Evolutionary conservation across 2,888 invertebrate species (phyloP).

Genomic region (Phyto melanocephala): DNA sequence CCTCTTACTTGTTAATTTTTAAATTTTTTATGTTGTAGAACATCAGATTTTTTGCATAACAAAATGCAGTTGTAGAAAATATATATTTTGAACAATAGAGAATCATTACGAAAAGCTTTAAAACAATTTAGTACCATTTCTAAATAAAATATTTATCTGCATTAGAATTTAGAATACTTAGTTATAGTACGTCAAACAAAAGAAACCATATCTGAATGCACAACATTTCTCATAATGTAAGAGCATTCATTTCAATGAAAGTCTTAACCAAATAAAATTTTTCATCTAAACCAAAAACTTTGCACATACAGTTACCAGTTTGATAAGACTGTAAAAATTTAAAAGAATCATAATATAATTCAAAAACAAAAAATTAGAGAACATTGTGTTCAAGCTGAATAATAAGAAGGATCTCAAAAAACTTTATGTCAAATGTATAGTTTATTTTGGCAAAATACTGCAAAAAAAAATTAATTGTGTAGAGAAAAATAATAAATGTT

Average conservation of each 20-base stretch:
- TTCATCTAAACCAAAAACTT: background rate
- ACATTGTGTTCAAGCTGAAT: background rate
- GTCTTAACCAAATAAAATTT: slow-evolving; percentile 21
- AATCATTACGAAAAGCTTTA: no score
- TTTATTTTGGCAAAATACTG: slow-evolving; percentile 4
- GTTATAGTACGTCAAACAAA: no score
- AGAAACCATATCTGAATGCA: background rate
- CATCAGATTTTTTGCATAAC: no score
- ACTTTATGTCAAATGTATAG: slow-evolving; percentile 24
- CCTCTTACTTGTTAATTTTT: no score
- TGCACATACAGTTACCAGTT: slow-evolving; percentile 15
- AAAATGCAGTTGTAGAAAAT: no score
- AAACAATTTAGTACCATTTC: no score
- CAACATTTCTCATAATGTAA: background rate
- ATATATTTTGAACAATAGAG: no score
- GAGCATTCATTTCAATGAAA: background rate
- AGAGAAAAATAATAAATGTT: slow-evolving; percentile 15
- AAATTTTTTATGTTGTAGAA: no score
- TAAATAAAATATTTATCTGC: no score
- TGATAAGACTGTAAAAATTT: slow-evolving; percentile 43
- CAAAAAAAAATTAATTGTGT: background rate
- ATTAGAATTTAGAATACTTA: background rate
- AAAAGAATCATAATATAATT: slow-evolving; percentile 40
- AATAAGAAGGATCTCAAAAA: slow-evolving; percentile 6
- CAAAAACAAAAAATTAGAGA: background rate